phyloP scores from a whole-genome alignment of 1,140 invertebrate species.

The Leptopilina clavipes region DNA sequence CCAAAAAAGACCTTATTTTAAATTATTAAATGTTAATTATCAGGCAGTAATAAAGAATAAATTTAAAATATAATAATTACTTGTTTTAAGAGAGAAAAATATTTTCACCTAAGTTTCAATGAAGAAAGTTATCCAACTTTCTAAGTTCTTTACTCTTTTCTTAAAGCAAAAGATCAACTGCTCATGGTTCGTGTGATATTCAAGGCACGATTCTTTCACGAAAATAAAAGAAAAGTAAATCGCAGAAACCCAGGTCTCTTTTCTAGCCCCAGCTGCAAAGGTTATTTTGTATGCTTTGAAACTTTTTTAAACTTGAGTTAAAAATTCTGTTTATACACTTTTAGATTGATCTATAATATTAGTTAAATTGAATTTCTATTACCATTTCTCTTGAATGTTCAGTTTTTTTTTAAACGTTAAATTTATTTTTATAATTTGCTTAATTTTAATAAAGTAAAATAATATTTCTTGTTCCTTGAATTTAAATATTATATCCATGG shows the following conservation, averaged over 20 bases:
- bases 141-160: slow-evolving; percentile 21
- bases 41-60: too few species aligned
- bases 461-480: background rate
- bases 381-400: too few species aligned
- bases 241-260: slow-evolving; percentile 12
- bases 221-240: slow-evolving; percentile 32
- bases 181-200: background rate
- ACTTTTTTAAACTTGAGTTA: background rate
- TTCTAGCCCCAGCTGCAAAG: background rate
- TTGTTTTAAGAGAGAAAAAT: background rate
- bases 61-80: too few species aligned
- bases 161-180: slow-evolving; percentile 27
- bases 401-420: too few species aligned
- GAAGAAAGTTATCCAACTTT: slow-evolving; percentile 22
- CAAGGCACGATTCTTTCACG: slow-evolving; percentile 11
- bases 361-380: too few species aligned
- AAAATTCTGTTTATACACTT: background rate
- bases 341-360: background rate
- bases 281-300: background rate
- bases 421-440: background rate
- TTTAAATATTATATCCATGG: background rate
- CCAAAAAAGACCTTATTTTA: too few species aligned
- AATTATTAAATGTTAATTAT: too few species aligned
- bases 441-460: too few species aligned
- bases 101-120: slow-evolving; percentile 14